Conservation (phyloP, 2,113 vertebrate species). For the Notarius quadriscutis region DNA sequence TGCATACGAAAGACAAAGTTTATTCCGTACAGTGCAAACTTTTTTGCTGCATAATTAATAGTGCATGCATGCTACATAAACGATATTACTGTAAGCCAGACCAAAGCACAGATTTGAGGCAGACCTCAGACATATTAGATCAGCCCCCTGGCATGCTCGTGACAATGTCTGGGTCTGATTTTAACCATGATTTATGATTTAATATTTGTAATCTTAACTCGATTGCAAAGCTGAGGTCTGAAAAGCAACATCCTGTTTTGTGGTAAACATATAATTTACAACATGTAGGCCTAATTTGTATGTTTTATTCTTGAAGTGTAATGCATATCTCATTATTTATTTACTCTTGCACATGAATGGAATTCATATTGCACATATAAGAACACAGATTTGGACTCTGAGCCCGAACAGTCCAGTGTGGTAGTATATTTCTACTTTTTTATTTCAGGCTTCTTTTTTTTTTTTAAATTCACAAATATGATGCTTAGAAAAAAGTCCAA, state of each 20-base stretch:
- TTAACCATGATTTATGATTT: slow-evolving; percentile 28
- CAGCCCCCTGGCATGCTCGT: slow-evolving; percentile 42
- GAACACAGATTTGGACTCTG: neutral
- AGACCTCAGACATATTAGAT: slow-evolving; percentile 48
- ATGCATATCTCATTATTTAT: neutral
- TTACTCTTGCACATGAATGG: neutral
- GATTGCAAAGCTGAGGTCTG: slow-evolving; percentile 33
- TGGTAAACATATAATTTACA: neutral
- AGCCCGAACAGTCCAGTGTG: neutral
- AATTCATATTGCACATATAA: neutral
- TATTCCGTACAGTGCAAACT: neutral
- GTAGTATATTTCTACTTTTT: neutral
- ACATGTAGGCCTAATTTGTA: neutral
- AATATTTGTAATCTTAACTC: slow-evolving; percentile 50
- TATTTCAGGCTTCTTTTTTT: neutral
- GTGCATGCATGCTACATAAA: neutral
- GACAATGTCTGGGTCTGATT: slow-evolving; percentile 18
- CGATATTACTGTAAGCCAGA: slow-evolving; percentile 17
- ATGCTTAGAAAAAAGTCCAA: neutral
- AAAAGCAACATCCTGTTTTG: neutral
- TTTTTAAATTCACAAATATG: neutral
- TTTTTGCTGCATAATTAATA: slow-evolving; percentile 8
- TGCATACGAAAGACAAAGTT: neutral
- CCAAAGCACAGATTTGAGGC: neutral
- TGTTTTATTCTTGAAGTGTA: neutral